A percentile compares a stretch with the other conserved stretches of the same genome.
phyloP scores from a whole-genome alignment of 2,113 vertebrate genomes.

The Eulemur macaco region DNA sequence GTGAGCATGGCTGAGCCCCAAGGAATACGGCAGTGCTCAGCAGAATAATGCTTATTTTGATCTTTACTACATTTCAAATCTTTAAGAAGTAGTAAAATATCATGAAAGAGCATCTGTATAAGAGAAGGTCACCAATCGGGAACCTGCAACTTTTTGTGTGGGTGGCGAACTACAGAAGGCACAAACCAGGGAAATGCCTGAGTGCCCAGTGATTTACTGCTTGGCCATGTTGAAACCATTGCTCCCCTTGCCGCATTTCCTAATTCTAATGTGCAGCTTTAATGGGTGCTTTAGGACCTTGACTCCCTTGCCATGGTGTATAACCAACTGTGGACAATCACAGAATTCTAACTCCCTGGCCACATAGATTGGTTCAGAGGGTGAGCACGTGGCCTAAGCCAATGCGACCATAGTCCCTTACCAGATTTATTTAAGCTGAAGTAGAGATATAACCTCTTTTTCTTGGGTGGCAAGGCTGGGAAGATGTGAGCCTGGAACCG shows the following conservation, averaged over 20 bases:
- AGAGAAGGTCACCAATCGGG: not conserved
- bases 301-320: too few species aligned
- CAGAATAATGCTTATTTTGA: not conserved
- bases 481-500: not conserved
- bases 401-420: not conserved
- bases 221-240: too few species aligned
- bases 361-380: not conserved
- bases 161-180: not conserved
- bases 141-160: not conserved
- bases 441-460: not conserved
- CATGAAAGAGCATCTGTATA: not conserved
- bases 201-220: not conserved
- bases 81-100: not conserved
- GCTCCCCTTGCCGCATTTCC: not conserved
- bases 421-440: not conserved
- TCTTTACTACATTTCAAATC: not conserved
- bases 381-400: not conserved
- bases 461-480: not conserved
- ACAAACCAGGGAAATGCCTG: not conserved
- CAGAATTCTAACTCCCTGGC: not conserved
- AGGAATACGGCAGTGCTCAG: not conserved
- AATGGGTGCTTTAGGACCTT: not conserved
- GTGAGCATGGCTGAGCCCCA: not conserved
- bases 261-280: not conserved
- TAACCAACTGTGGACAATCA: not conserved